Conservation (phyloP, 2,797 vertebrate genomes). For the Clamator glandarius region DNA sequence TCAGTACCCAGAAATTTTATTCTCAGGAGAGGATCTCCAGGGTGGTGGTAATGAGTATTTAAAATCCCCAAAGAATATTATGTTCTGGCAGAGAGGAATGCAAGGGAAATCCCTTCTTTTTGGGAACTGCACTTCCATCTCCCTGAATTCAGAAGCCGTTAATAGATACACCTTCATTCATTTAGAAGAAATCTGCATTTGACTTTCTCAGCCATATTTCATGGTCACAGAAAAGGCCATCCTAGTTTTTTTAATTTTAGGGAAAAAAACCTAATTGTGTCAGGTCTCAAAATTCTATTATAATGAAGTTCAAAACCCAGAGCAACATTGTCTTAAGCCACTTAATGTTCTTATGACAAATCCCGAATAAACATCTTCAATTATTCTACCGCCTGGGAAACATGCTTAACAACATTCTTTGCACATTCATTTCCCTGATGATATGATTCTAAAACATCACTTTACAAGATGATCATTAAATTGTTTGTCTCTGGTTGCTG, state of each 20-base stretch:
- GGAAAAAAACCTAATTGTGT: not conserved
- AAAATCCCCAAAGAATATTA: not conserved
- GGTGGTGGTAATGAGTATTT: not conserved
- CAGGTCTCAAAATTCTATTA: not conserved
- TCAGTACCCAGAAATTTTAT: not conserved
- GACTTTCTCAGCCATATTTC: not conserved
- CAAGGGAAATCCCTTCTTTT: not conserved
- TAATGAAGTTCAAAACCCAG: not conserved
- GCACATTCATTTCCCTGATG: conserved; percentile 52
- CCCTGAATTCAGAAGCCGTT: not conserved
- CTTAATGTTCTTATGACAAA: conserved; percentile 31
- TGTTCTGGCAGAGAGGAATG: not conserved
- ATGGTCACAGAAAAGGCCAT: not conserved
- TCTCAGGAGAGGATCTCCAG: not conserved
- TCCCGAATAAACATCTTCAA: conserved; percentile 40
- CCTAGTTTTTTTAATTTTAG: not conserved
- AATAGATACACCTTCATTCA: not conserved
- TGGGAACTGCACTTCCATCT: not conserved
- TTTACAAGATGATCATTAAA: conserved; percentile 61
- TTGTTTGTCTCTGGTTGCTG: conserved; percentile 32
- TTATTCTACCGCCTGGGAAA: not conserved
- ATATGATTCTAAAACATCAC: conserved; percentile 35
- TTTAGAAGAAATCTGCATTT: not conserved
- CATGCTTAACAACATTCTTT: conserved; percentile 49
- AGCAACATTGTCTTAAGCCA: not conserved